Conservation (phyloP, 2,888 invertebrate genomes). For the Drosophila birchii region DNA sequence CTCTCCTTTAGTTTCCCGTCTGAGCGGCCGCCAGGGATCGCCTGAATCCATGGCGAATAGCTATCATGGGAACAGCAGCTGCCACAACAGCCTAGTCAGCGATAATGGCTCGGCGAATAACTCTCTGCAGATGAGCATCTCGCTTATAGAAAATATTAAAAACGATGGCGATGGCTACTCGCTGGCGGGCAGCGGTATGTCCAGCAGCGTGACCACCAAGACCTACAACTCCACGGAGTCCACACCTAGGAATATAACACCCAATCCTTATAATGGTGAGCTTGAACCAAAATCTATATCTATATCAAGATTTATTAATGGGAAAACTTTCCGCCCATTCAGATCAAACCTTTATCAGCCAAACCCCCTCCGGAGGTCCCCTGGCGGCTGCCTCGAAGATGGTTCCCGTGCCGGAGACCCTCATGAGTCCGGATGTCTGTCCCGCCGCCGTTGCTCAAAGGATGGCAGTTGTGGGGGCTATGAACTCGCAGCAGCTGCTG, state of each 20-base stretch:
- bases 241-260: conserved; percentile 83
- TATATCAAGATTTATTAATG: rapidly evolving
- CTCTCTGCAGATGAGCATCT: conserved; percentile 84
- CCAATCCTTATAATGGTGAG: conserved; percentile 83
- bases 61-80: conserved; percentile 87
- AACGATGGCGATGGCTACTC: conserved; percentile 86
- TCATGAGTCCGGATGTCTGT: conserved; percentile 91
- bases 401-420: conserved; percentile 94
- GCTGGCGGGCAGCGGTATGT: conserved; percentile 68
- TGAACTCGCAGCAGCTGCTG: conserved; percentile 74
- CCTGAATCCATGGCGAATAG: conserved; percentile 91
- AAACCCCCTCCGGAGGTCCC: conserved; percentile 84
- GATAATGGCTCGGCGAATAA: conserved; percentile 81
- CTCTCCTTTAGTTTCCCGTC: conserved; percentile 82
- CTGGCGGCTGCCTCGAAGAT: conserved; percentile 93
- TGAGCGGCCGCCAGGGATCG: conserved; percentile 86
- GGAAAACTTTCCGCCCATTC: neutral
- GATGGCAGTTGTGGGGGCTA: conserved; percentile 75
- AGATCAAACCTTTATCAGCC: conserved; percentile 78
- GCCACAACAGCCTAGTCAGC: conserved; percentile 73
- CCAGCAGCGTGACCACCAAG: conserved; percentile 76
- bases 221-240: conserved; percentile 83
- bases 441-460: conserved; percentile 83
- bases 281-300: neutral
- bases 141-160: conserved; percentile 84